These are phyloP conservation scores for Eulithis prunata DNA, from an alignment of 2,888 invertebrate species.

Conservation along the genomic window DNA sequence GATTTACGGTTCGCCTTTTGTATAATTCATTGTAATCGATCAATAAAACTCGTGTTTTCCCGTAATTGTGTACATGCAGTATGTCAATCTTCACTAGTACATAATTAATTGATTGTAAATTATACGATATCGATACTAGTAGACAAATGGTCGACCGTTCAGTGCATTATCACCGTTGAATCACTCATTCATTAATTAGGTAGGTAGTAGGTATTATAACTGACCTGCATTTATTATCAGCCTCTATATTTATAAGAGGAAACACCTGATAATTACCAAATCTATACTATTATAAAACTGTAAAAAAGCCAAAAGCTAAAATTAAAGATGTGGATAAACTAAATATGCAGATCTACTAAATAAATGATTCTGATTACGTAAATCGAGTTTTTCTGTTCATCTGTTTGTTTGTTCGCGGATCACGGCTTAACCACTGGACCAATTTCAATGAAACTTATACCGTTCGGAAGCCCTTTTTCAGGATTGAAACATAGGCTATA, in stretches of 20 bases:
- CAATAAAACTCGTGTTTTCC: neutral
- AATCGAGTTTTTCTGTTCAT: too few species aligned
- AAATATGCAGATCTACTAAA: too few species aligned
- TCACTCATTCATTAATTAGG: slow-evolving; percentile 26
- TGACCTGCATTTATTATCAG: slow-evolving; percentile 2
- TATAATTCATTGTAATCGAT: too few species aligned
- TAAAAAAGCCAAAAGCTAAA: too few species aligned
- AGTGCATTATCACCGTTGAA: slow-evolving; percentile 33
- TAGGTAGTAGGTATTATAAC: neutral
- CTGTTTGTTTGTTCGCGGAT: too few species aligned
- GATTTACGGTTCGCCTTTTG: too few species aligned
- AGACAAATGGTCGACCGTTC: slow-evolving; percentile 38
- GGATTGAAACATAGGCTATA: too few species aligned
- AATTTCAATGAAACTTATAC: too few species aligned
- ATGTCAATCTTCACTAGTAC: neutral
- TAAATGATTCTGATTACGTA: too few species aligned
- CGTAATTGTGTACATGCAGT: neutral
- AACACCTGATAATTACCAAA: neutral
- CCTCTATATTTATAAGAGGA: slow-evolving; percentile 1
- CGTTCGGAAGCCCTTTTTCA: too few species aligned
- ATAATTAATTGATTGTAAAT: slow-evolving; percentile 19
- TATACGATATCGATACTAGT: slow-evolving; percentile 23
- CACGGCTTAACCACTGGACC: too few species aligned
- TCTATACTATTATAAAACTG: neutral
- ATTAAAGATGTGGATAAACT: too few species aligned